Evolutionary conservation across 2,113 vertebrate species (phyloP).

Genomic region (Galemys pyrenaicus): DNA sequence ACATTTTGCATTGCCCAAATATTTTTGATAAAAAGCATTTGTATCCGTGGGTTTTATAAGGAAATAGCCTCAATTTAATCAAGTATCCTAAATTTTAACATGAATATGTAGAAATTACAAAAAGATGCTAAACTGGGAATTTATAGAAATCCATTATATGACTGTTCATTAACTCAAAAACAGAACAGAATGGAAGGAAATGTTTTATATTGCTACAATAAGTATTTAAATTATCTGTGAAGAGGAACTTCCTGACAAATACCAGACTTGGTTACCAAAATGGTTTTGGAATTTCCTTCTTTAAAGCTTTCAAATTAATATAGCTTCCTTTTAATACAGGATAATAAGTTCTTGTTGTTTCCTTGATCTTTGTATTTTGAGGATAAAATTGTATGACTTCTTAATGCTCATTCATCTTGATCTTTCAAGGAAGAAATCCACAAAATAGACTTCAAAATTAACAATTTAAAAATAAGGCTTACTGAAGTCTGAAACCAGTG

Average conservation of each 20-base stretch:
- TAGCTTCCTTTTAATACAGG: slow-evolving; percentile 58
- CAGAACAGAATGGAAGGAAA: slow-evolving; percentile 70
- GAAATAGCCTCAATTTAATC: background rate
- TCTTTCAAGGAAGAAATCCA: slow-evolving; percentile 12
- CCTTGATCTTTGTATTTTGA: background rate
- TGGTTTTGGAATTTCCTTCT: slow-evolving; percentile 72
- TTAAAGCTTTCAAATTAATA: slow-evolving; percentile 57
- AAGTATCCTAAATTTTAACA: slow-evolving; percentile 18
- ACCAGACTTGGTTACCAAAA: slow-evolving; percentile 50
- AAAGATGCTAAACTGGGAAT: slow-evolving; percentile 56
- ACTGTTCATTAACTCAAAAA: slow-evolving; percentile 63
- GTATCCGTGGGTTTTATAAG: background rate
- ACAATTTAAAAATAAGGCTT: slow-evolving; percentile 10
- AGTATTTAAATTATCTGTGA: slow-evolving; percentile 68
- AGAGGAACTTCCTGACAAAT: slow-evolving; percentile 71
- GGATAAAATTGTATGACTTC: background rate
- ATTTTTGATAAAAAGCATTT: slow-evolving; percentile 54
- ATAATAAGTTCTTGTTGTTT: slow-evolving; percentile 38
- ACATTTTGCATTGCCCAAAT: slow-evolving; percentile 23
- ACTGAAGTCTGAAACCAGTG: background rate
- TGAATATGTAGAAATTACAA: background rate
- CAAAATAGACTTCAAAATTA: background rate
- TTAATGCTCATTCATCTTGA: background rate
- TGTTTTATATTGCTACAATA: slow-evolving; percentile 47
- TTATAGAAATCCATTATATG: slow-evolving; percentile 63